phyloP scores from a whole-genome alignment of 2,797 vertebrate species.

The Crypturellus tataupa region DNA sequence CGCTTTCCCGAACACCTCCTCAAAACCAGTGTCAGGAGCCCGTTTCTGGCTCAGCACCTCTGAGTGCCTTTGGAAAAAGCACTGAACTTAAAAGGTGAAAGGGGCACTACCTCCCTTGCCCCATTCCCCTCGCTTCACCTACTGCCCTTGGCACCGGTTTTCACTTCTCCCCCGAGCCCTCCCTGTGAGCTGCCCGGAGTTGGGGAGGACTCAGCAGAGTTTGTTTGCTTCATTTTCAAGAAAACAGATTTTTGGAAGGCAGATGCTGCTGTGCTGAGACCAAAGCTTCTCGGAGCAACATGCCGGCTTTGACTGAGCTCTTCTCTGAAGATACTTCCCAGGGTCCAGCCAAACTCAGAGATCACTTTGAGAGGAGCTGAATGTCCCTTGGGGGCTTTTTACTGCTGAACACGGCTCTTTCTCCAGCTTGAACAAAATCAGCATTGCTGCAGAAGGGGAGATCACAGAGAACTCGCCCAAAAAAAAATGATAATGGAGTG shows the following conservation, averaged over 20 bases:
- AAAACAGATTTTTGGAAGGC: neutral
- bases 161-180: rapidly evolving
- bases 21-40: slow-evolving; percentile 45
- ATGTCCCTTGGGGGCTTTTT: neutral
- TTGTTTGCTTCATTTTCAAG: neutral
- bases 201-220: neutral
- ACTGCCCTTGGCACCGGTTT: too few relatives aligned
- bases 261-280: neutral
- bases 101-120: neutral
- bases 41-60: neutral
- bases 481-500: rapidly evolving
- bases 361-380: neutral
- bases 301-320: neutral
- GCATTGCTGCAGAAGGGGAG: neutral
- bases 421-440: neutral
- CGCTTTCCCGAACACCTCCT: slow-evolving; percentile 42
- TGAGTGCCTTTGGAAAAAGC: neutral
- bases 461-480: neutral
- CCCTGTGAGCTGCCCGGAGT: neutral
- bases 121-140: neutral
- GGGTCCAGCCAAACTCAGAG: neutral
- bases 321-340: neutral
- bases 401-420: neutral
- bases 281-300: neutral
- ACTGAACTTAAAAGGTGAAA: neutral